Base-by-base conservation (phyloP, 2,113 vertebrate species). In the Piprites chloris region DNA sequence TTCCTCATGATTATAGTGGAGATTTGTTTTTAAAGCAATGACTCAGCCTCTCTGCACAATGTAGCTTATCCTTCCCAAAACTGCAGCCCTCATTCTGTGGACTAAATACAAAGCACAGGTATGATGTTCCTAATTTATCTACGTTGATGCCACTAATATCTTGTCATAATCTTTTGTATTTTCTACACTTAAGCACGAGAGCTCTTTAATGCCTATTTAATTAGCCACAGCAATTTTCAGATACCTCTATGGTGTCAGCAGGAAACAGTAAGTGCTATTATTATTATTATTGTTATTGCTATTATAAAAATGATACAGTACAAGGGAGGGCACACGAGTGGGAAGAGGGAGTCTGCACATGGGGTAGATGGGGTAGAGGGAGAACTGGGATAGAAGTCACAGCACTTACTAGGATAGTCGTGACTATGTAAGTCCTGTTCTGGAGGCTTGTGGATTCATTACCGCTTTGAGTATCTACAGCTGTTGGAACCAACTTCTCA, bases 341-440 rank as follows among this genome's bases (percentile, higher is more conserved):
- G 65, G 75, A 95, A 42, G 76, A 65, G 33, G 10, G 37, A 90
- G 56, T 55, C 5, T 63, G 72, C 67, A 75, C 35, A 59, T 55
- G 35, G 82, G 55, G 76, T 37, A 65, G 63, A 6, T 17, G 44
- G 14, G 23, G 42, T 23, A 87, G 52, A 90, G 35, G 23, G 32
- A 71, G 44, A 52, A 22, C 37, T 75, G 74, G 37, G 37, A 22
- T 11, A 80, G 53, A 63, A 56, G 27, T 17, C 67, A 55, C 35
- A 67, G 67, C 73, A 98, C 99, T 98, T 98, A 99, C 99, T 93
- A 99, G 96, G 96, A 99, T 99, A 8, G 99, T 99, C 17, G 99
- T 99, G 90, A 99, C 99, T 46, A 99, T 99, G 95, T 99, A 99
- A 3, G 99, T 99, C 75, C 99, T 98, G 95, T 99, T 99, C 97